Conservation (phyloP, 2,888 invertebrate genomes). For the Chelonus formosanus region DNA sequence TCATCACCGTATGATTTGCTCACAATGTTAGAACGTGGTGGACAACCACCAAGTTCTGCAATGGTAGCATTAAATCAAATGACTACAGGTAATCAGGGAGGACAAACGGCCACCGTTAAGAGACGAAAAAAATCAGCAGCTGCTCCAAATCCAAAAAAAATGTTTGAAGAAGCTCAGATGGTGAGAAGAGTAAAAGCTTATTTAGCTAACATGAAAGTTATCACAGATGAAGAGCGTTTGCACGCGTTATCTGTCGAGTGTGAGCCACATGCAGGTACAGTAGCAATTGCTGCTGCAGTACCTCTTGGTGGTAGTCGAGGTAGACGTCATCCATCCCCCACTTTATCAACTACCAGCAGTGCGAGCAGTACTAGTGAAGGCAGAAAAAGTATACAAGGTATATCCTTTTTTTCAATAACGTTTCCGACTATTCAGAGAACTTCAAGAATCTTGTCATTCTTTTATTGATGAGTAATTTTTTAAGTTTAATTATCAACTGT, state of each 20-base stretch:
- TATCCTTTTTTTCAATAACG: background rate
- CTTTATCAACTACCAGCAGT: conserved; percentile 90
- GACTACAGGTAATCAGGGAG: conserved; percentile 76
- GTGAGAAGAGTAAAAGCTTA: conserved; percentile 96
- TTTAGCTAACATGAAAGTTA: conserved; percentile 89
- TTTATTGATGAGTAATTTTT: no score
- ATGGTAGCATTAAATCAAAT: conserved; percentile 90
- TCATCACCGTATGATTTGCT: conserved; percentile 90
- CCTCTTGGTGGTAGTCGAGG: conserved; percentile 73
- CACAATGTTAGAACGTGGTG: conserved; percentile 84
- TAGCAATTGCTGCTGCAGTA: conserved; percentile 65
- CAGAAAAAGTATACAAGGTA: conserved; percentile 65
- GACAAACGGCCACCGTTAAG: conserved; percentile 81
- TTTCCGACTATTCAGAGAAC: no score
- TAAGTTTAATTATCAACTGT: background rate
- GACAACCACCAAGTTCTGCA: conserved; percentile 86
- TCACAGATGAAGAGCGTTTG: conserved; percentile 89
- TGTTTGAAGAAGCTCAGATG: conserved; percentile 99
- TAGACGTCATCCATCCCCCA: conserved; percentile 90
- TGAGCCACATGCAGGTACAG: conserved; percentile 71
- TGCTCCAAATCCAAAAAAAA: conserved; percentile 94
- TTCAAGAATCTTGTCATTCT: no score
- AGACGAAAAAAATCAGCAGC: conserved; percentile 88
- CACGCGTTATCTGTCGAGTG: conserved; percentile 90
- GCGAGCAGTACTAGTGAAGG: conserved; percentile 88